A percentile compares a stretch with the other conserved stretches of the same genome.
These are phyloP conservation scores for Salminus brasiliensis DNA, from an alignment of 2,113 vertebrate species.

Conservation along the genomic window DNA sequence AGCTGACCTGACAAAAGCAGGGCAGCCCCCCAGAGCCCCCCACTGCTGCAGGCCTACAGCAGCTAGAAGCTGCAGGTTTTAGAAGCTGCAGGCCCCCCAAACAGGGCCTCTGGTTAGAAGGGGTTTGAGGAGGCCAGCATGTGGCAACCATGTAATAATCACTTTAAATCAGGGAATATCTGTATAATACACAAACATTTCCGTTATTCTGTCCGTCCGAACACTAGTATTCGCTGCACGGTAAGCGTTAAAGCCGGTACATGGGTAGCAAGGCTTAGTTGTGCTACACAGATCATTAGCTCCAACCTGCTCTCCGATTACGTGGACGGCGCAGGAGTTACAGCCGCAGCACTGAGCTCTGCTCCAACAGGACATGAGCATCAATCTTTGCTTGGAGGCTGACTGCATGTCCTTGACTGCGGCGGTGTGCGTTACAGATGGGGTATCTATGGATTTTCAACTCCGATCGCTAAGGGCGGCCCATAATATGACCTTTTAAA, in stretches of 20 bases:
- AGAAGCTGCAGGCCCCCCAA: background rate
- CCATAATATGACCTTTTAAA: background rate
- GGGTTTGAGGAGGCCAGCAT: too few relatives aligned
- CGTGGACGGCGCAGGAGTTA: slow-evolving; percentile 38
- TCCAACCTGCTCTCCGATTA: slow-evolving; percentile 36
- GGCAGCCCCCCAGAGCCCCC: background rate
- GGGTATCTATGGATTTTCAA: background rate
- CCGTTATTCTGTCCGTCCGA: background rate
- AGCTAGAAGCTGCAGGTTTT: background rate
- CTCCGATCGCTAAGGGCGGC: background rate
- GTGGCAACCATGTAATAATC: too few relatives aligned
- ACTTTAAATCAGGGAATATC: too few relatives aligned
- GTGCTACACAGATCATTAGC: slow-evolving; percentile 40
- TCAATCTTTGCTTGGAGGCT: slow-evolving; percentile 41
- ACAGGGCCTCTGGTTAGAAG: background rate
- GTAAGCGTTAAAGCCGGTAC: slow-evolving; percentile 23
- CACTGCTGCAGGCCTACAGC: background rate
- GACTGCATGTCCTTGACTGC: slow-evolving; percentile 34
- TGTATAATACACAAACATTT: too few relatives aligned
- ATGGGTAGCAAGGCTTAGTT: slow-evolving; percentile 25
- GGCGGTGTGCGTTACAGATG: background rate
- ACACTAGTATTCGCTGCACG: too few relatives aligned
- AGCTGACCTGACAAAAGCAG: slow-evolving; percentile 29
- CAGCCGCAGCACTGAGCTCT: slow-evolving; percentile 24
- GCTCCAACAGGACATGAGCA: slow-evolving; percentile 29